These are phyloP conservation scores for Cyclophora punctaria DNA, from an alignment of 2,888 invertebrate genomes.

Conservation along the genomic window DNA sequence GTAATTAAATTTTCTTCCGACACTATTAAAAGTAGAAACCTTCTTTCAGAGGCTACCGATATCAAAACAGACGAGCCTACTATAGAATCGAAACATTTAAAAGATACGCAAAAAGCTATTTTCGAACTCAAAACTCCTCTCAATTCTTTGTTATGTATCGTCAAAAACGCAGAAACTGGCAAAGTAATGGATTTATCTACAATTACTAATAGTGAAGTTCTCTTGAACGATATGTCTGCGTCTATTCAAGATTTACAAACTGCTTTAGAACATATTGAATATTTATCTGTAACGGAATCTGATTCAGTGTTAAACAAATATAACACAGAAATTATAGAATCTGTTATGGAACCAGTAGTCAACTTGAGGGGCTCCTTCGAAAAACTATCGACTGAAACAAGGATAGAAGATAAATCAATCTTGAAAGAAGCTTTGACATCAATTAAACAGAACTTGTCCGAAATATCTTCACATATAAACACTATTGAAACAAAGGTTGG, in stretches of 20 bases:
- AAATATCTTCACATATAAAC: conserved; percentile 48
- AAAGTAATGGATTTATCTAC: conserved; percentile 30
- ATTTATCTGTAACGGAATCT: conserved; percentile 71
- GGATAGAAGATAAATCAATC: conserved; percentile 34
- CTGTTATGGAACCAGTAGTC: conserved; percentile 77
- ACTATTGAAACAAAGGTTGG: conserved; percentile 47
- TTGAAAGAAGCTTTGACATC: conserved; percentile 40
- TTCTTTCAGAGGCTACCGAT: conserved; percentile 49
- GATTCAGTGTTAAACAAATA: conserved; percentile 47
- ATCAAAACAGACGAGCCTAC: conserved; percentile 42
- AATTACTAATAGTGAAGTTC: conserved; percentile 46
- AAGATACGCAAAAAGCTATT: conserved; percentile 58
- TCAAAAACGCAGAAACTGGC: conserved; percentile 42
- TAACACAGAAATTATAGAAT: conserved; percentile 78
- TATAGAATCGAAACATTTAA: conserved; percentile 48
- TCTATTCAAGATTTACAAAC: conserved; percentile 68
- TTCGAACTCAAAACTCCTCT: conserved; percentile 55
- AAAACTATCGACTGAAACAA: conserved; percentile 42
- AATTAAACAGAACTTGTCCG: conserved; percentile 49
- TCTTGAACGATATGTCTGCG: conserved; percentile 60
- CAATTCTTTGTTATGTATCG: conserved; percentile 48
- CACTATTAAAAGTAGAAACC: conserved; percentile 64
- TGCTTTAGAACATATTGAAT: conserved; percentile 63
- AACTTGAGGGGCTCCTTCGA: conserved; percentile 78
- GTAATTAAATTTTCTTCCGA: conserved; percentile 70